Evolutionary conservation across 23 tunicate genomes (phyloP).

Genomic region (Clavelina lepadiformis): DNA sequence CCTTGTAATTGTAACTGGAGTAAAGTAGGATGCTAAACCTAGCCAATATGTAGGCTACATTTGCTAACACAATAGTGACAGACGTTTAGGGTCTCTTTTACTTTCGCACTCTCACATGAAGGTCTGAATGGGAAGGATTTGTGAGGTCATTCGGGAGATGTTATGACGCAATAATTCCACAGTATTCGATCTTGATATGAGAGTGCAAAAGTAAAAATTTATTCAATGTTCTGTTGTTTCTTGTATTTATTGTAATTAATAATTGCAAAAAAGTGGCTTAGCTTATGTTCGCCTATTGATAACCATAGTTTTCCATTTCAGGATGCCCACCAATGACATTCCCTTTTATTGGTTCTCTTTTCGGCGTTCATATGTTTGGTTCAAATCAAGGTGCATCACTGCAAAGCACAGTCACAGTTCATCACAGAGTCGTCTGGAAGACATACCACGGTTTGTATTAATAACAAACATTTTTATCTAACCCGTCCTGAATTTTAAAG

Average conservation of each 20-base stretch:
- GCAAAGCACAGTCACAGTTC: constrained; percentile 40
- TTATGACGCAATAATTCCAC: too few relatives aligned
- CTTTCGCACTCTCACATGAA: too few relatives aligned
- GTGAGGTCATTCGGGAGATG: too few relatives aligned
- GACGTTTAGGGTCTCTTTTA: too few relatives aligned
- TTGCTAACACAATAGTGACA: too few relatives aligned
- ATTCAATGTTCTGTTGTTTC: too few relatives aligned
- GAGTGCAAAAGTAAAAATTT: too few relatives aligned
- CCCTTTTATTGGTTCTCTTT: constrained; percentile 79
- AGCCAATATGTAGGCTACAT: too few relatives aligned
- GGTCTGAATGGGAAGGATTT: too few relatives aligned
- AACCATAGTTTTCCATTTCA: constrained; percentile 4
- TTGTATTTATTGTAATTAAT: background rate
- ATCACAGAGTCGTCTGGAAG: constrained; percentile 75
- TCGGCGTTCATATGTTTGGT: constrained; percentile 93
- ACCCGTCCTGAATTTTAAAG: background rate
- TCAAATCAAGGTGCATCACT: constrained; percentile 64
- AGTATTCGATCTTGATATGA: too few relatives aligned
- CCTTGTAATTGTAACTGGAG: too few relatives aligned
- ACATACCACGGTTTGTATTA: constrained; percentile 49
- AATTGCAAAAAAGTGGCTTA: background rate
- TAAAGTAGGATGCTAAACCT: too few relatives aligned
- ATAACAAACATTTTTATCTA: background rate
- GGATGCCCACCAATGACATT: constrained; percentile 70
- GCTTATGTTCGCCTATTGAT: background rate